phyloP scores from a whole-genome alignment of 2,797 vertebrate genomes.

The Protonibea diacanthus region DNA sequence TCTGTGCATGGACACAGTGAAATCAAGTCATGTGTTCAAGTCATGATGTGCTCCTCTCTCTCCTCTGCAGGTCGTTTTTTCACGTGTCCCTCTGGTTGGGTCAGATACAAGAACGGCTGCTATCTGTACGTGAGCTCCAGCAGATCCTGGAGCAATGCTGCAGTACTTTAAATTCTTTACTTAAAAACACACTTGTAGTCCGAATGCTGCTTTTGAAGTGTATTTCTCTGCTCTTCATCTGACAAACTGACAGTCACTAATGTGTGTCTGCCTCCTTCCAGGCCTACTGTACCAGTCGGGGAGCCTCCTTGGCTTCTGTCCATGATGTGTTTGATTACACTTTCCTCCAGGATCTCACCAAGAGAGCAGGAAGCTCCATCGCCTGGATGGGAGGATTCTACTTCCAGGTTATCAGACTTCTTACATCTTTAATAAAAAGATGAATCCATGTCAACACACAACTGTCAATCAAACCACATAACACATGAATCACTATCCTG shows the following conservation, averaged over 20 bases:
- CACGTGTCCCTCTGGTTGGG: conserved; percentile 20
- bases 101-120: not conserved
- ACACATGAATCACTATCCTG: conserved; percentile 1
- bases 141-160: conserved; percentile 10
- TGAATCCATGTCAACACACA: not conserved
- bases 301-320: conserved; percentile 30
- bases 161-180: not conserved
- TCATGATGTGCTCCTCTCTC: not conserved
- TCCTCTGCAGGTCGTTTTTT: conserved; percentile 19
- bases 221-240: not conserved
- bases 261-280: not conserved
- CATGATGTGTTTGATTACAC: conserved; percentile 21
- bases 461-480: not conserved
- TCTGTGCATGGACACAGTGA: not conserved
- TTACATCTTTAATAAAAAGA: not conserved
- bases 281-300: conserved; percentile 21
- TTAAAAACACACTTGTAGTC: not conserved
- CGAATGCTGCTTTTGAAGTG: not conserved
- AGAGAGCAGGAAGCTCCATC: not conserved
- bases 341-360: conserved; percentile 28
- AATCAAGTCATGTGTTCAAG: not conserved
- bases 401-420: conserved; percentile 23
- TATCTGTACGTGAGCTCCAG: conserved; percentile 1
- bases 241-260: not conserved
- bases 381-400: conserved; percentile 29